Percentiles rank a stretch among this genome's conserved stretches.
These are phyloP conservation scores for Columbina picui DNA, from an alignment of 2,113 vertebrate genomes.

Conservation along the genomic window DNA sequence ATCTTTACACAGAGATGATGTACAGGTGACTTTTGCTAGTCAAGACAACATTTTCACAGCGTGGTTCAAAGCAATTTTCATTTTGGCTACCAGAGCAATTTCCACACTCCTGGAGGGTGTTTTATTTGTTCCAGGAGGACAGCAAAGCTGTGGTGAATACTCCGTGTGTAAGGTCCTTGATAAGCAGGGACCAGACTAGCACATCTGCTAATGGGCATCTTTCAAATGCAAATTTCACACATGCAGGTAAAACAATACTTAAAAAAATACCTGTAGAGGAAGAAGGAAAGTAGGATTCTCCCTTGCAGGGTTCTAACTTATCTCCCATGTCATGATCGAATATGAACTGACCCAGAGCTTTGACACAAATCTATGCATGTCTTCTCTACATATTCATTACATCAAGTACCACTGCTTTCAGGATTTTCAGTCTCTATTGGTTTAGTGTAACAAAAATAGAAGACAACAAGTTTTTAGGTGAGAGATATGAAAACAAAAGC, in stretches of 20 bases:
- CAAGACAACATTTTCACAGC: not conserved
- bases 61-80: not conserved
- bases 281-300: not conserved
- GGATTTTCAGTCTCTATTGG: not conserved
- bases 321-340: rapidly evolving
- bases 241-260: not conserved
- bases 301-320: not conserved
- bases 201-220: not conserved
- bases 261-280: not conserved
- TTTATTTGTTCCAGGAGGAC: not conserved
- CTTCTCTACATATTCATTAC: not conserved
- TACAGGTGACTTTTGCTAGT: not conserved
- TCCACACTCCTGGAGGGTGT: not conserved
- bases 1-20: not conserved
- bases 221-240: not conserved
- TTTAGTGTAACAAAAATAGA: not conserved
- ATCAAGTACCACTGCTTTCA: not conserved
- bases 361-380: not conserved
- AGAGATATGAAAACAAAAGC: not conserved
- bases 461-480: not conserved
- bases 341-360: not conserved
- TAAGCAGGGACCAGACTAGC: not conserved
- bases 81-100: not conserved
- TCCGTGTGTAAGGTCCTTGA: not conserved
- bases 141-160: rapidly evolving